Evolutionary conservation across 2,797 vertebrate species (phyloP).

Genomic region (Parambassis ranga): DNA sequence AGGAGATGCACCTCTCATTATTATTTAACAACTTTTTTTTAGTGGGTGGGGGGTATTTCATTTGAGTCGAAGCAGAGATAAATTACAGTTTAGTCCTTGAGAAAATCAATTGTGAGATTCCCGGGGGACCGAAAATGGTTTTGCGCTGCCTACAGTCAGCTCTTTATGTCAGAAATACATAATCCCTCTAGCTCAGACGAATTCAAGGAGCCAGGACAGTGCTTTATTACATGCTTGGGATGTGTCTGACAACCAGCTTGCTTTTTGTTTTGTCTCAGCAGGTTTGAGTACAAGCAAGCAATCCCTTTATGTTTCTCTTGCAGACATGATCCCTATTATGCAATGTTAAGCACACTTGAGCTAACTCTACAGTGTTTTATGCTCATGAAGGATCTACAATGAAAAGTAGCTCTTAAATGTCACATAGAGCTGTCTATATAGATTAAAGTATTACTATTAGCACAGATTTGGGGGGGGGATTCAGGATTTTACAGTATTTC

Average conservation of each 20-base stretch:
- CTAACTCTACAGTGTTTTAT: constrained; percentile 22
- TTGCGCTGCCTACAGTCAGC: constrained; percentile 47
- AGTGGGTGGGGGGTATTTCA: too few relatives aligned
- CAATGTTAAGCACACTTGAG: constrained; percentile 54
- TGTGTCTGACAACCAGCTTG: constrained; percentile 59
- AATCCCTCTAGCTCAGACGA: constrained; percentile 56
- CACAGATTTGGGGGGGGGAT: background rate
- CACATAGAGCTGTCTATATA: background rate
- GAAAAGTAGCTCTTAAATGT: background rate
- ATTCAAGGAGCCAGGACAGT: constrained; percentile 51
- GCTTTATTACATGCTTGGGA: constrained; percentile 62
- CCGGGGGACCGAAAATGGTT: constrained; percentile 36
- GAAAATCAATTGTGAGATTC: constrained; percentile 67
- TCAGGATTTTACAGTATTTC: background rate
- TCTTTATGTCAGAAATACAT: constrained; percentile 67
- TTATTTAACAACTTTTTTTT: constrained; percentile 42
- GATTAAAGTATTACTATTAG: background rate
- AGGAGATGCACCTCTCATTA: constrained; percentile 21
- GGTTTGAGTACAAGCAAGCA: constrained; percentile 52
- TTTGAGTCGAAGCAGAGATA: constrained; percentile 55
- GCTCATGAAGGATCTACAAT: background rate
- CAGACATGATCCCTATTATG: constrained; percentile 49
- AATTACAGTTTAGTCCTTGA: constrained; percentile 58
- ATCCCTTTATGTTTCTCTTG: constrained; percentile 44
- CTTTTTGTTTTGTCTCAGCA: constrained; percentile 71